phyloP scores from a whole-genome alignment of 2,797 vertebrate genomes.

The Xyrichtys novacula region DNA sequence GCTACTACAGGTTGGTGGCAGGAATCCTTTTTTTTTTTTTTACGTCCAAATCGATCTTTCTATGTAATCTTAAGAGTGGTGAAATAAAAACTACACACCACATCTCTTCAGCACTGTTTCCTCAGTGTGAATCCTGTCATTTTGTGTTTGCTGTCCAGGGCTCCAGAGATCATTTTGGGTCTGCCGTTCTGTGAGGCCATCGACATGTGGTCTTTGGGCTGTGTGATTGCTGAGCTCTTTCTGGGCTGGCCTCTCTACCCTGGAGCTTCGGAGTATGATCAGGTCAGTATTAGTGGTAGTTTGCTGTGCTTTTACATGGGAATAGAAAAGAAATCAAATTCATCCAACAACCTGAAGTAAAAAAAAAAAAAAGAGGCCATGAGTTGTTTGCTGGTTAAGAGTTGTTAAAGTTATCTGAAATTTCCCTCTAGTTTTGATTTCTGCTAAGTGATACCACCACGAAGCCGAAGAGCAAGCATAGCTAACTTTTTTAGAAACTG shows the following conservation, averaged over 20 bases:
- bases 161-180: slow-evolving; percentile 98
- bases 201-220: slow-evolving; percentile 99
- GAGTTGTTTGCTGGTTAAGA: neutral
- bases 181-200: slow-evolving; percentile 98
- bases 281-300: slow-evolving; percentile 84
- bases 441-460: neutral
- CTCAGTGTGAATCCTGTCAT: neutral
- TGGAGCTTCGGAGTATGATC: slow-evolving; percentile 97
- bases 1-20: slow-evolving; percentile 93
- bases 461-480: neutral
- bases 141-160: slow-evolving; percentile 81
- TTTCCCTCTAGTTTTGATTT: neutral
- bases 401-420: neutral
- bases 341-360: too few species aligned
- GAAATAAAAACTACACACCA: neutral
- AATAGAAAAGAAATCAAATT: neutral
- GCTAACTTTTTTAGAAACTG: too few species aligned
- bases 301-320: neutral
- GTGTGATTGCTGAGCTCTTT: slow-evolving; percentile 98
- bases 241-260: slow-evolving; percentile 98
- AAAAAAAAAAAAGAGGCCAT: too few species aligned
- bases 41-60: neutral
- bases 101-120: neutral
- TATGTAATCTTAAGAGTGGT: neutral
- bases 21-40: neutral